Base-by-base conservation (phyloP, 2,113 vertebrate genomes). In the Oreochromis niloticus region DNA sequence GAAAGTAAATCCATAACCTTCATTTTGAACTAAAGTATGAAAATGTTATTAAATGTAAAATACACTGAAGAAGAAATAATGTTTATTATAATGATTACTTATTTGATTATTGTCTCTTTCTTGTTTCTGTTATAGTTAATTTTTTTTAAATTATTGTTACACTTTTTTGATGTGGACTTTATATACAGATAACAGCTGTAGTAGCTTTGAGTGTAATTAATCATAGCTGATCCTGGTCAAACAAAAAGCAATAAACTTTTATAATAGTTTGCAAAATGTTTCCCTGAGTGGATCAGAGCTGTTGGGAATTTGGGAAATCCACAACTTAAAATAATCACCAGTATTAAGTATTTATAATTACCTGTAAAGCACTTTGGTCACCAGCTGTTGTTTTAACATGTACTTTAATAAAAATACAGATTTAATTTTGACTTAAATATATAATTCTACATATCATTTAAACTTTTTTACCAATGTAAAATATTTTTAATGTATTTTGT, bases 71-170 rank as follows among this genome's bases (percentile, higher is more conserved):
- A 22, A 68, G 19, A 68, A 9, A 68, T 68, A 5, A 68, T 14
- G 19, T 68, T 68, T 39, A 12, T 66, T 39, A 39, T 36, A 36
- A 66, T 66, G 19, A 66, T 39, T 66, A 39, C 61, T 66, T 66
- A n/a, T 17, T 66, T n/a, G 39, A 66, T 66, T 13, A 66, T 66
- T 22, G 34, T 22, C 3, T 39, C 34, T 66, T n/a, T 66, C 17
- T 39, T 66, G 61, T 39, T 66, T 66, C 34, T 66, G 34, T 66
- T 66, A 36, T 39, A 22, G 34, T 39, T 43, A 11, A 12, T 9
- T 11, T 12, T 27, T 27, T 27, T 1, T n/a, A n/a, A 27, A 27
- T 30, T 59, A 2, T 59, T 24, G 0, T 52, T 10, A 30, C 56
- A 59, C 14, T 59, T 34, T 61, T 61, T 61, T 61, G 6, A 61